Evolutionary conservation across 2,797 vertebrate genomes (phyloP), one percentile per base, ranked within the genome.

Genomic region (Gobio occitaniae): DNA sequence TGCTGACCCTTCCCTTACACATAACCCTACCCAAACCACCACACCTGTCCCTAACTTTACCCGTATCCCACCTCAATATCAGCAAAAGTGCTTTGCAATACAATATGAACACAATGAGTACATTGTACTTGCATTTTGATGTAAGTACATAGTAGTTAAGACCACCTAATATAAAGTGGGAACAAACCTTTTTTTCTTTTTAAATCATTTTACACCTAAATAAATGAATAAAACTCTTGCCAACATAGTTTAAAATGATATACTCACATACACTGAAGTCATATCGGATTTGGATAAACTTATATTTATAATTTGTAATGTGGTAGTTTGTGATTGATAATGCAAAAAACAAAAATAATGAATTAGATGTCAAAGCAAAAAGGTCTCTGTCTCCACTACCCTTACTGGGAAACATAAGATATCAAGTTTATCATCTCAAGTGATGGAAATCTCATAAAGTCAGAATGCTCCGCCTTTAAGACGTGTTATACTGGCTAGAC

Each of bases 401-500:
- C 29, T 90, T 90, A 90, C 90, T 89, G 85, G 52, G 81, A 70
- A 66, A 80, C 88, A 89, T 86, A 78, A 87, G 86, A 88, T 88
- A 91, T 89, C 86, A 86, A 86, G 87, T 90, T 89, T 88, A 88
- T 90, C 76, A 89, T 88, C 90, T 59, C 84, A 89, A 92, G 89
- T 90, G 89, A 89, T 88, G 88, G 84, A 91, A 91, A 91, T 89
- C 89, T 86, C 87, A 92, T 92, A 89, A 92, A 93, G 88, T 87
- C 92, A 92, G 93, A 94, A 92, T 93, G 93, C 92, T 93, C 80
- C 19, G 91, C 86, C 83, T 90, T 86, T 95, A 95, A 95, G 94
- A 93, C 72, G 79, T 90, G 93, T 94, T 93, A 91, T 87, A 94
- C 94, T 90, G 87, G 76, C 80, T 90, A 90, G 91, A 91, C 93